A percentile compares a stretch with the other conserved stretches of the same genome.
These are phyloP conservation scores for Microvelia longipes DNA, from an alignment of 1,140 invertebrate species.

Conservation along the genomic window DNA sequence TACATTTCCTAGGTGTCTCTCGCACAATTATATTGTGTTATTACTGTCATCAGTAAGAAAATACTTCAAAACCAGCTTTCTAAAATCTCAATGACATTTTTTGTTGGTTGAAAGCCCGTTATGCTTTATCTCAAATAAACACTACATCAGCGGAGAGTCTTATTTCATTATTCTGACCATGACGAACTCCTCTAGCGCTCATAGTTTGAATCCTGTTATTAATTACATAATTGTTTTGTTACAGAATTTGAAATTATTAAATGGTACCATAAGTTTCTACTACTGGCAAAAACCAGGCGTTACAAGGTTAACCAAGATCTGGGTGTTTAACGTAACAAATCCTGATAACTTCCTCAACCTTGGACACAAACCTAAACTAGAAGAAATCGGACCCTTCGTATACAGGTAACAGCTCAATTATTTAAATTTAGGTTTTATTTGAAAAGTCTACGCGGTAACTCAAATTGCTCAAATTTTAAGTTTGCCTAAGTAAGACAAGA, in stretches of 20 bases:
- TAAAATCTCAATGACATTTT: too few relatives aligned
- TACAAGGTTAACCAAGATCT: slow-evolving; percentile 72
- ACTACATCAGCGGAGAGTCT: too few relatives aligned
- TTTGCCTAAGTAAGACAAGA: neutral
- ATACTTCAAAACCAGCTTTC: too few relatives aligned
- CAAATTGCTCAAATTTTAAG: neutral
- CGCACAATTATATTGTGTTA: too few relatives aligned
- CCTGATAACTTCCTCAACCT: slow-evolving; percentile 59
- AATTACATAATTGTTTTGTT: slow-evolving; percentile 29
- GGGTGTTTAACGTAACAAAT: slow-evolving; percentile 78
- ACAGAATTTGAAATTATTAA: slow-evolving; percentile 68
- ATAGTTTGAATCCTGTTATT: too few relatives aligned
- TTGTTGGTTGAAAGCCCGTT: too few relatives aligned
- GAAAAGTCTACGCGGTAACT: neutral
- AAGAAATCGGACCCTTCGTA: slow-evolving; percentile 69
- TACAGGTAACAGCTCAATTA: slow-evolving; percentile 47
- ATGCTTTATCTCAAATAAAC: too few relatives aligned
- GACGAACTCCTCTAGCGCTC: too few relatives aligned
- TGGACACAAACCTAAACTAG: slow-evolving; percentile 62
- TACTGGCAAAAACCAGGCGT: slow-evolving; percentile 78
- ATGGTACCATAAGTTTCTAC: slow-evolving; percentile 69
- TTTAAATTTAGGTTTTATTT: neutral
- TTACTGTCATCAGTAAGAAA: too few relatives aligned
- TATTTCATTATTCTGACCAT: too few relatives aligned
- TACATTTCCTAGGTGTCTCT: too few relatives aligned